These are phyloP conservation scores for Loris lydekkerianus DNA, from an alignment of 2,797 vertebrate genomes.

Conservation along the genomic window DNA sequence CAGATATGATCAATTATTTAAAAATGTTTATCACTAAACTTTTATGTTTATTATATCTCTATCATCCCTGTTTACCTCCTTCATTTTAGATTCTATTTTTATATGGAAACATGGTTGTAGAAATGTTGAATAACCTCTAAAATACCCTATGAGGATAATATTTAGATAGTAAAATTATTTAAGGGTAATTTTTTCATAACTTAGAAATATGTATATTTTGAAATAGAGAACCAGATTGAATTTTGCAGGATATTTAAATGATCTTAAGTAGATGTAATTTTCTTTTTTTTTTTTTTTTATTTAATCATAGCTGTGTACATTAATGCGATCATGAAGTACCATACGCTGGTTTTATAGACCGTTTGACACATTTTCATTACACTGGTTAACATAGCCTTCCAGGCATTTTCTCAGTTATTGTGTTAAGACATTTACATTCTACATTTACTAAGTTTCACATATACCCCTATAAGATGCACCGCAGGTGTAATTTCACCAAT, in stretches of 20 bases:
- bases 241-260: conserved; percentile 32
- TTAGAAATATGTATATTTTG: conserved; percentile 17
- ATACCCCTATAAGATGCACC: too few species aligned
- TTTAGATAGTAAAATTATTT: not conserved
- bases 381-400: too few species aligned
- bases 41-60: not conserved
- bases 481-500: too few species aligned
- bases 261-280: not conserved
- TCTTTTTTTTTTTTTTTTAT: not conserved
- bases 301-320: too few species aligned
- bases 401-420: too few species aligned
- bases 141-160: not conserved
- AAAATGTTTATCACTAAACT: not conserved
- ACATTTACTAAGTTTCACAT: too few species aligned
- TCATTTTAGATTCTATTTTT: conserved; percentile 1
- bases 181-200: not conserved
- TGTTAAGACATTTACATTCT: too few species aligned
- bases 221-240: not conserved
- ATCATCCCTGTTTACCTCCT: not conserved
- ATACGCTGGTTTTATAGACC: too few species aligned
- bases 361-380: too few species aligned
- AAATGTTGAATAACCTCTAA: not conserved
- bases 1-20: not conserved
- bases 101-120: not conserved
- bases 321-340: too few species aligned